Evolutionary conservation across 1,140 invertebrate species (phyloP).

Genomic region (Pseudomyrmex gracilis): DNA sequence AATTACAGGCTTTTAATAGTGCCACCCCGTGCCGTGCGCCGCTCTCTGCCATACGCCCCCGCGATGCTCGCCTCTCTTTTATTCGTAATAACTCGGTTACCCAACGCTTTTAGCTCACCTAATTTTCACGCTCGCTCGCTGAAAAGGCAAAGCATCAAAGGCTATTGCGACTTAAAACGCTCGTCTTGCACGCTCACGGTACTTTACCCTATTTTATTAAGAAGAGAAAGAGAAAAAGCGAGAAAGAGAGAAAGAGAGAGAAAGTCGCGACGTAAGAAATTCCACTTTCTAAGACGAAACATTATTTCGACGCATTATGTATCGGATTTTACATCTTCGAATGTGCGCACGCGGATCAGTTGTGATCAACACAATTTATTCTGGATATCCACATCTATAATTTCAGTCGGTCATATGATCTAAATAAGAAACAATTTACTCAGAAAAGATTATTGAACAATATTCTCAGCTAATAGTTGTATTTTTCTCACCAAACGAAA

Average conservation of each 20-base stretch:
- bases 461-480: not conserved
- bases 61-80: slow-evolving; percentile 70
- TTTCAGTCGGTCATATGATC: too few relatives aligned
- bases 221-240: not conserved
- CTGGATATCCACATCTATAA: too few relatives aligned
- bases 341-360: not conserved
- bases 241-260: too few relatives aligned
- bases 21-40: slow-evolving; percentile 47
- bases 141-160: slow-evolving; percentile 72
- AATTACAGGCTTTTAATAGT: slow-evolving; percentile 81
- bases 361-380: not conserved
- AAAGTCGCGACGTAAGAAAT: not conserved
- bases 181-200: slow-evolving; percentile 44
- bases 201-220: slow-evolving; percentile 50
- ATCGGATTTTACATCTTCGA: not conserved
- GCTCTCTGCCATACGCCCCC: slow-evolving; percentile 61
- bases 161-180: slow-evolving; percentile 46
- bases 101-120: slow-evolving; percentile 74
- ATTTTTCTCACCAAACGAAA: too few relatives aligned
- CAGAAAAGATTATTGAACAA: too few relatives aligned
- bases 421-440: too few relatives aligned
- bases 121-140: slow-evolving; percentile 73
- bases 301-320: slow-evolving; percentile 9
- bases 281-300: not conserved
- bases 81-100: slow-evolving; percentile 81